These are phyloP conservation scores for Caenorhabditis sp. DNA, from an alignment of 2,888 invertebrate genomes.

Conservation along the genomic window DNA sequence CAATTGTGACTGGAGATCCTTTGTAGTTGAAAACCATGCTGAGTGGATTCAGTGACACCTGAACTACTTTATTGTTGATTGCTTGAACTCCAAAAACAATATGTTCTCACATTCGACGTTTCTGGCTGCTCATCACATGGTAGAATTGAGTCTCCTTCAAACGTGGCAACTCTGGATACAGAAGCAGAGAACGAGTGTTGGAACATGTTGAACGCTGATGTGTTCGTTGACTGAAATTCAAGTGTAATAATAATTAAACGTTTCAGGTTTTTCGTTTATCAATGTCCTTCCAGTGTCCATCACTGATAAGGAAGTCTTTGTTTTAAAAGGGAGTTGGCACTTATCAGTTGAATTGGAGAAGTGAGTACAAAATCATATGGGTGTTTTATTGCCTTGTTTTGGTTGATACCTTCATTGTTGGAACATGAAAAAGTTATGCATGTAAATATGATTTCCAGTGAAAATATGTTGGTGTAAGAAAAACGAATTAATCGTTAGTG, in stretches of 20 bases:
- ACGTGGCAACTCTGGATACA: slow-evolving; percentile 58
- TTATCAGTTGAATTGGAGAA: slow-evolving; percentile 39
- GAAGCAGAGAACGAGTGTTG: slow-evolving; percentile 67
- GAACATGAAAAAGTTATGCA: too few species aligned
- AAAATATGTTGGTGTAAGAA: too few species aligned
- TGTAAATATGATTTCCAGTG: too few species aligned
- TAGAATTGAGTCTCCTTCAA: slow-evolving; percentile 54
- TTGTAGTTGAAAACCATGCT: slow-evolving; percentile 74
- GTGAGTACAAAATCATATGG: slow-evolving; percentile 18
- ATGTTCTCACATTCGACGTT: slow-evolving; percentile 44
- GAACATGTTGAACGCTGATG: slow-evolving; percentile 66
- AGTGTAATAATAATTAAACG: slow-evolving; percentile 7
- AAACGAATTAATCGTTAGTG: too few species aligned
- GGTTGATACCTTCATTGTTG: not conserved
- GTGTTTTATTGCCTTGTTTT: slow-evolving; percentile 29
- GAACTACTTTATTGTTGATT: not conserved
- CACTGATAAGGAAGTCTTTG: slow-evolving; percentile 29
- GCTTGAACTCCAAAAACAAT: not conserved
- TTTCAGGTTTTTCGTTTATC: slow-evolving; percentile 12
- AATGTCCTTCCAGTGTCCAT: slow-evolving; percentile 22
- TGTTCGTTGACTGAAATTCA: slow-evolving; percentile 62
- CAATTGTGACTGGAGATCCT: slow-evolving; percentile 69
- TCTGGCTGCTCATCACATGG: slow-evolving; percentile 49
- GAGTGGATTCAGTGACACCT: slow-evolving; percentile 73
- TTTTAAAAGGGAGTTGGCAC: slow-evolving; percentile 4